Evolutionary conservation across 2,797 vertebrate species (phyloP), one percentile per base, ranked within the genome.

Genomic region (Streptopelia turtur): DNA sequence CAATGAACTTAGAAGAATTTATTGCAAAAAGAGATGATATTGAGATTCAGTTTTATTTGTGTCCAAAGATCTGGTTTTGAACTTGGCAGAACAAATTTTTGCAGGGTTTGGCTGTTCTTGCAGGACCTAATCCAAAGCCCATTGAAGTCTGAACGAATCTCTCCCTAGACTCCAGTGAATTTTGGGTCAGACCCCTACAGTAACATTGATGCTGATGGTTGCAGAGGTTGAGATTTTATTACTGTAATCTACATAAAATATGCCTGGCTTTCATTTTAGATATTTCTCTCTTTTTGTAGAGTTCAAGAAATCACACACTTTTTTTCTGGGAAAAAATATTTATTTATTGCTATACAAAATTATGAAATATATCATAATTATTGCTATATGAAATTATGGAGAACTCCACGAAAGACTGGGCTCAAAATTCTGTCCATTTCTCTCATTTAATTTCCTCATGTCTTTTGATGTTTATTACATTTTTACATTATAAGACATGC

Each of bases 41-140:
- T 96, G 83, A 95, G 91, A 92, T 96, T 95, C 93, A 75, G 78
- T 90, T 96, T 96, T 96, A 96, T 95, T 96, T 95, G 86, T 90
- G 68, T 85, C 94, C 95, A 80, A 95, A 96, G 88, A 77, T 93
- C 93, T 95, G 90, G 86, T 96, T 96, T 96, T 92, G 96, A 96
- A 94, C 93, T 94, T 96, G 93, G 93, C 96, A 96, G 93, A 76
- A 89, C 64, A 90, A 63, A 16, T 80, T 90, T 96, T 95, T 94
- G 81, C 83, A 92, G 90, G 88, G 91, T 95, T 97, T 97, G 94
- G 95, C 95, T 93, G 80, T 75, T 94, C 95, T 80, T 95, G 71
- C 86, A 95, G 88, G 78, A 87, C 53, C 71, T 92, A 93, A 96
- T 96, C 96, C 94, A 95, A 94, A 96, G 83, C 77, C 91, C 90